Conservation (phyloP, 1,140 invertebrate genomes). For the Patella vulgata region DNA sequence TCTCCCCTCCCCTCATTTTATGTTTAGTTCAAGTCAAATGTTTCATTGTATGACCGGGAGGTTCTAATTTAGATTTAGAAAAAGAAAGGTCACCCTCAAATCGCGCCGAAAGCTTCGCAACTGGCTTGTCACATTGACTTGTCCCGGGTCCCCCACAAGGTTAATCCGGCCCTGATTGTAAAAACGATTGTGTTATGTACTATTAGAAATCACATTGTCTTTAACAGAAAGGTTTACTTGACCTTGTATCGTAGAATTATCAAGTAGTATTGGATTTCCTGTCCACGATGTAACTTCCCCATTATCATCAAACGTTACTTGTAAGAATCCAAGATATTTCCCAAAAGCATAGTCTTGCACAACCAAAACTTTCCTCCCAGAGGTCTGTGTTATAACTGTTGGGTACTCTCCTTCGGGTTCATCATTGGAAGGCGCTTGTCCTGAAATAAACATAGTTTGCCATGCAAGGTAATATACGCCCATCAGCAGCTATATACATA, state of each 20-base stretch:
- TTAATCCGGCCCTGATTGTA: conserved; percentile 83
- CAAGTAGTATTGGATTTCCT: conserved; percentile 86
- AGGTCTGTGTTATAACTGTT: conserved; percentile 75
- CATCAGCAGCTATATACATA: too few relatives aligned
- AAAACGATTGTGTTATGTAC: conserved; percentile 74
- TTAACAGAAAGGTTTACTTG: conserved; percentile 54
- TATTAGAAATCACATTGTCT: conserved; percentile 78
- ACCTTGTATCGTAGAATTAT: conserved; percentile 70
- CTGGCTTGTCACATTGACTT: conserved; percentile 70
- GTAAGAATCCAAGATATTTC: conserved; percentile 88
- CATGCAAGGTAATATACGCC: too few relatives aligned
- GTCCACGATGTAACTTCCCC: conserved; percentile 77
- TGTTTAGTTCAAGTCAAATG: too few relatives aligned
- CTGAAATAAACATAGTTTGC: too few relatives aligned
- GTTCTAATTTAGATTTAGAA: too few relatives aligned
- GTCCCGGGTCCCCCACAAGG: too few relatives aligned
- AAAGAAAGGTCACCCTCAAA: too few relatives aligned
- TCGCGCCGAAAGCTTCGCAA: too few relatives aligned
- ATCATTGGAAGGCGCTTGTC: conserved; percentile 75
- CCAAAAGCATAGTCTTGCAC: conserved; percentile 92
- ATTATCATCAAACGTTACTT: conserved; percentile 76
- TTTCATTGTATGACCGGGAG: too few relatives aligned
- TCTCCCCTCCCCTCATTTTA: too few relatives aligned
- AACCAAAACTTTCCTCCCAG: conserved; percentile 80
- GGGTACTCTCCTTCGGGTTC: conserved; percentile 81